phyloP scores from a whole-genome alignment of 1,140 invertebrate genomes.

The Leptopilina clavipes region DNA sequence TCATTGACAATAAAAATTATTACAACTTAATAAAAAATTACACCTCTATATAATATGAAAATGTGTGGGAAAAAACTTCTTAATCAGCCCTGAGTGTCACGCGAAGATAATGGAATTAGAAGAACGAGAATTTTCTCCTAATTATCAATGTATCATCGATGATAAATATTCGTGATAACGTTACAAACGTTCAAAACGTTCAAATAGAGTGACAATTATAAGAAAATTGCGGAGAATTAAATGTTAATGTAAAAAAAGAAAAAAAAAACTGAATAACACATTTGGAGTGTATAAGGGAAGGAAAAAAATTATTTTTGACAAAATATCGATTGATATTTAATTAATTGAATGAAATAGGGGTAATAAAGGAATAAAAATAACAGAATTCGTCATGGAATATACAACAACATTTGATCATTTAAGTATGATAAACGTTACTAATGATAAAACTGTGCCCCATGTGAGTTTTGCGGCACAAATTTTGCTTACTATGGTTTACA shows the following conservation, averaged over 20 bases:
- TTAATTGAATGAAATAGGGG: neutral
- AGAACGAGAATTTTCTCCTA: neutral
- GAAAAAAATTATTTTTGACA: neutral
- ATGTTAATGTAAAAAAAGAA: no score
- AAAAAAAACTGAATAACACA: no score
- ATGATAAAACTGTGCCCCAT: constrained; percentile 43
- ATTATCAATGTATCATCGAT: constrained; percentile 6
- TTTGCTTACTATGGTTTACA: constrained; percentile 76
- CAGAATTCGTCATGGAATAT: neutral
- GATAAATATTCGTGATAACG: neutral
- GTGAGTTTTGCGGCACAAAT: constrained; percentile 67
- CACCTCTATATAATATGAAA: no score
- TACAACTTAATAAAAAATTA: neutral
- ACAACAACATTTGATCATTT: constrained; percentile 4
- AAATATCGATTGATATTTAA: constrained; percentile 11
- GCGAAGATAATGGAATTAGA: neutral
- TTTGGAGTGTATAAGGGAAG: neutral
- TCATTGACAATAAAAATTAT: neutral
- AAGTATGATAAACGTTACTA: neutral
- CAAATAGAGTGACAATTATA: neutral
- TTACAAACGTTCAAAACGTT: neutral
- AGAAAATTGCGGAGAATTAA: neutral
- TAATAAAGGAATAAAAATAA: neutral
- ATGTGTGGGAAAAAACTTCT: no score
- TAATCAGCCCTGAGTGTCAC: no score